A percentile compares a stretch with the other conserved stretches of the same genome.
Evolutionary conservation across 1,140 invertebrate species (phyloP).

Genomic region (Trichonephila inaurata): DNA sequence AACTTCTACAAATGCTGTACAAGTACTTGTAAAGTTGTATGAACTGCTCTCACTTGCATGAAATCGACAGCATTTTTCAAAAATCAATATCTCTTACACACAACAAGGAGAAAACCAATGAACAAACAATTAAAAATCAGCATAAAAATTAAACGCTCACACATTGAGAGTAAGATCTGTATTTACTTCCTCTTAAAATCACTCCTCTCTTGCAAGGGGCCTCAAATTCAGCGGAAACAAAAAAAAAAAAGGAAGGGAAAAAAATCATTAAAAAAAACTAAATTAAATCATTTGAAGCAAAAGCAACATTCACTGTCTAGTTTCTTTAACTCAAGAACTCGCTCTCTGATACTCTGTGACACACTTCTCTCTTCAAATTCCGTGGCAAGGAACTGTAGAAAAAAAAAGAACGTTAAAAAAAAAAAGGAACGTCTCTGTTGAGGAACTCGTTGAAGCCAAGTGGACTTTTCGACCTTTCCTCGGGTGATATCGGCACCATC

Average conservation of each 20-base stretch:
- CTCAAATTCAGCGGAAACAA: no score
- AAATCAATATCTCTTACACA: no score
- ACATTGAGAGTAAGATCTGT: no score
- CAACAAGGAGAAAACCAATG: no score
- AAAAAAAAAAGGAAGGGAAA: neutral
- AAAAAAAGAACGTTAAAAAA: neutral
- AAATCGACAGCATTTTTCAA: no score
- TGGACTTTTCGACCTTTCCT: slow-evolving; percentile 52
- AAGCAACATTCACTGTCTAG: neutral
- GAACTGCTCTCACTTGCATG: no score
- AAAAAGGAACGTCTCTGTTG: neutral
- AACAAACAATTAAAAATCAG: no score
- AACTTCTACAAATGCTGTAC: no score
- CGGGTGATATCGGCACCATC: slow-evolving; percentile 64
- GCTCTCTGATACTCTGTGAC: neutral
- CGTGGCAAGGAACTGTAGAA: neutral
- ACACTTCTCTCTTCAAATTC: neutral
- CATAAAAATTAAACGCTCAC: no score
- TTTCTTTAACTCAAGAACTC: neutral
- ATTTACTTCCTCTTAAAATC: no score
- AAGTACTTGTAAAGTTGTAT: no score
- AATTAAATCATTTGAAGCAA: neutral
- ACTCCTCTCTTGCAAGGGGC: no score
- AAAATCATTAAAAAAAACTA: neutral
- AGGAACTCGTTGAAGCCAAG: slow-evolving; percentile 34